Evolutionary conservation across 2,797 vertebrate genomes (phyloP).

Genomic region (Semotilus atromaculatus): DNA sequence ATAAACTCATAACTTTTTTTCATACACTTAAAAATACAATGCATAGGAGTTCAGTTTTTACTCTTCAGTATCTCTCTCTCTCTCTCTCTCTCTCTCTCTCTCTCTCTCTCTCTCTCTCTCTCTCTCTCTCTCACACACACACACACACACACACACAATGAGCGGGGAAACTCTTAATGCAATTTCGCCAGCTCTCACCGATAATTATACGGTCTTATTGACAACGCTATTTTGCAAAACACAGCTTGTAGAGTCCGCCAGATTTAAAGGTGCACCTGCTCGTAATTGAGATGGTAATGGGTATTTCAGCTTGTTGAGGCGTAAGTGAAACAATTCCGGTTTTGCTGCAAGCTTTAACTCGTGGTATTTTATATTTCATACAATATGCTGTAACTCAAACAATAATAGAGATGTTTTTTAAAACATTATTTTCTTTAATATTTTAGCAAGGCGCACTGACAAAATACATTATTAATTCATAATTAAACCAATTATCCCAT

Average conservation of each 20-base stretch:
- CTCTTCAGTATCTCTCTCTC: neutral
- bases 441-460: neutral
- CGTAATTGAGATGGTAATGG: conserved; percentile 39
- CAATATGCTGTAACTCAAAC: neutral
- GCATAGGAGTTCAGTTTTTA: conserved; percentile 2
- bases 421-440: neutral
- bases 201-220: conserved; percentile 75
- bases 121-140: neutral
- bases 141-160: neutral
- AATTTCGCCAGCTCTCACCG: conserved; percentile 63
- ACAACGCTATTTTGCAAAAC: conserved; percentile 69
- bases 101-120: too few species aligned
- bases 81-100: too few species aligned
- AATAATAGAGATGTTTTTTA: too few species aligned
- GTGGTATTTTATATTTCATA: neutral
- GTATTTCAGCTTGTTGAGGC: conserved; percentile 9
- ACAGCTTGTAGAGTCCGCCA: conserved; percentile 65
- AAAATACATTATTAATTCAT: neutral
- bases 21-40: conserved; percentile 15
- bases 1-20: conserved; percentile 3
- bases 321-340: conserved; percentile 33
- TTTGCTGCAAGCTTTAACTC: conserved; percentile 5
- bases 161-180: conserved; percentile 28
- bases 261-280: conserved; percentile 47
- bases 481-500: conserved; percentile 3